Conservation (phyloP, 2,113 vertebrate genomes). For the Galemys pyrenaicus region DNA sequence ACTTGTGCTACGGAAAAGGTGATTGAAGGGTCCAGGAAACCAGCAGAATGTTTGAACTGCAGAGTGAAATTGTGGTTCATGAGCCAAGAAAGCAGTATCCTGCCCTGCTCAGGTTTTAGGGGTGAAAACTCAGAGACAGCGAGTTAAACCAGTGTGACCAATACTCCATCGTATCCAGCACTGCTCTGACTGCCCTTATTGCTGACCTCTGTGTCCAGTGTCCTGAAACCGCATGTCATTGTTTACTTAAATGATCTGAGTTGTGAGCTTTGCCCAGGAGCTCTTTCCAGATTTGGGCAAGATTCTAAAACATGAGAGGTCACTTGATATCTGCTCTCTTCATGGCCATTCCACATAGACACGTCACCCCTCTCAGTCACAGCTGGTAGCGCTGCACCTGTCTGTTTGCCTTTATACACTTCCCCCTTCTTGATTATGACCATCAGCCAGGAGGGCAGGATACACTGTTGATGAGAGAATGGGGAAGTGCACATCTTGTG, state of each 20-base stretch:
- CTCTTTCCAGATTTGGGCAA: background rate
- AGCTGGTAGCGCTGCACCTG: background rate
- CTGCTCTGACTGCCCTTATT: background rate
- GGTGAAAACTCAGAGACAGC: background rate
- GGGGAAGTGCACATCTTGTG: background rate
- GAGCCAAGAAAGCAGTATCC: background rate
- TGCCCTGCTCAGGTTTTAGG: background rate
- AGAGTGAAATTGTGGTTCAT: background rate
- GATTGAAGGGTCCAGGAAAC: background rate
- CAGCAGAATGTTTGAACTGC: background rate
- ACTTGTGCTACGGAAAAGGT: background rate
- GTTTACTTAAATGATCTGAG: background rate
- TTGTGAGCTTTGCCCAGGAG: background rate
- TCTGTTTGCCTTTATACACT: background rate
- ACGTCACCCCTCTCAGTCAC: background rate
- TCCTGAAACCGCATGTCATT: background rate
- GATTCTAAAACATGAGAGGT: background rate
- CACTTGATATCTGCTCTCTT: background rate
- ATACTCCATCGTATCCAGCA: background rate
- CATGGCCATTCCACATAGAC: no score
- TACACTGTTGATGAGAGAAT: background rate
- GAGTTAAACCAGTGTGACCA: background rate
- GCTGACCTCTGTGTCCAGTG: background rate
- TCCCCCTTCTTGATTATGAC: background rate
- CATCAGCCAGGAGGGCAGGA: background rate